These are phyloP conservation scores for Mobula hypostoma DNA, from an alignment of 2,113 vertebrate species.

Conservation along the genomic window DNA sequence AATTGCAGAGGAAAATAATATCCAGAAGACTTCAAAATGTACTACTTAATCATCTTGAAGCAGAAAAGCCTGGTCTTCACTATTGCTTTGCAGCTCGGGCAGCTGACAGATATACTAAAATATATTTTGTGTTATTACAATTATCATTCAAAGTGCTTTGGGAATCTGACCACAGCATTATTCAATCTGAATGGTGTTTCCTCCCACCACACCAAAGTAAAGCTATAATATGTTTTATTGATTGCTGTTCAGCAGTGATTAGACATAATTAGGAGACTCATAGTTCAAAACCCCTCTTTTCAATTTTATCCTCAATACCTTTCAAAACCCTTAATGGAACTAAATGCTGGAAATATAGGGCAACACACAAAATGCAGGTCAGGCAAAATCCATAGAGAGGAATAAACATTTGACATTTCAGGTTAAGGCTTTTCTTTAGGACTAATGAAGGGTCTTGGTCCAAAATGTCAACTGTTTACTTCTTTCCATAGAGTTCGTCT, in stretches of 20 bases:
- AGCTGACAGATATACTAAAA: not conserved
- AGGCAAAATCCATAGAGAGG: too few species aligned
- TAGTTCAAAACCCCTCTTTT: not conserved
- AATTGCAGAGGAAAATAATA: not conserved
- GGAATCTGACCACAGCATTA: not conserved
- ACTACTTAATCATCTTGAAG: not conserved
- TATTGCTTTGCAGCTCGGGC: not conserved
- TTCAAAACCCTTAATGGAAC: not conserved
- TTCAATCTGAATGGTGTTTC: too few species aligned
- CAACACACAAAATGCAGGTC: too few species aligned
- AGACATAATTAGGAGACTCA: not conserved
- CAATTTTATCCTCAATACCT: not conserved
- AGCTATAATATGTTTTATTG: not conserved
- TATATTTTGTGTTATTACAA: not conserved
- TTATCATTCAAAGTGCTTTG: not conserved
- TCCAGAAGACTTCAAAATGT: not conserved
- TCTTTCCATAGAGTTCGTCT: too few species aligned
- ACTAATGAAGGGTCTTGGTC: too few species aligned
- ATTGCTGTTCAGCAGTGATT: not conserved
- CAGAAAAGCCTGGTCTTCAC: not conserved
- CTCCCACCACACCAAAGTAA: not conserved
- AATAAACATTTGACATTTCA: too few species aligned
- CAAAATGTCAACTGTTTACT: too few species aligned
- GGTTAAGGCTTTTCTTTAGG: too few species aligned
- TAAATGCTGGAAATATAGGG: not conserved